Conservation (phyloP, 2,797 vertebrate genomes). For the Hephaestus fuliginosus region DNA sequence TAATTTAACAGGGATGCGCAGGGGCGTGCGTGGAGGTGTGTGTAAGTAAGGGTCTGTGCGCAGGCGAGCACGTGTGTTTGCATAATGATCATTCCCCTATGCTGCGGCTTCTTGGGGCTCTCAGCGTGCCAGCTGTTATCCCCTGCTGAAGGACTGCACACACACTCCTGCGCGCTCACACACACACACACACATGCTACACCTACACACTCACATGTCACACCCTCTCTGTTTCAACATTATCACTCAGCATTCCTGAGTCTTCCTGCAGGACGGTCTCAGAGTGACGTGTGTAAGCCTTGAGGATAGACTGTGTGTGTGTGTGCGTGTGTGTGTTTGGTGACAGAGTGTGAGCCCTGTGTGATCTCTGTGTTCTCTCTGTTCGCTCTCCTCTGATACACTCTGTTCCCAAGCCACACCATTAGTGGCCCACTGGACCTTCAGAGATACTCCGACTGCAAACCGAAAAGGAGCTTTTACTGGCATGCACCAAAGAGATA, state of each 20-base stretch:
- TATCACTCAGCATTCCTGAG: slow-evolving; percentile 56
- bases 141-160: slow-evolving; percentile 49
- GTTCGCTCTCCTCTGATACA: slow-evolving; percentile 63
- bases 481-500: slow-evolving; percentile 51
- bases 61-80: slow-evolving; percentile 40
- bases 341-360: slow-evolving; percentile 41
- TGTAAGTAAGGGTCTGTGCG: slow-evolving; percentile 7
- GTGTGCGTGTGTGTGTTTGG: slow-evolving; percentile 21
- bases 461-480: slow-evolving; percentile 63
- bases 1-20: slow-evolving; percentile 48
- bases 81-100: slow-evolving; percentile 66
- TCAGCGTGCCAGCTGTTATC: slow-evolving; percentile 74
- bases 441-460: slow-evolving; percentile 51
- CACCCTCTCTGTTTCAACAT: slow-evolving; percentile 60
- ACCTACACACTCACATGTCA: slow-evolving; percentile 65
- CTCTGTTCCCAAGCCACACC: slow-evolving; percentile 67
- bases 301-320: background rate
- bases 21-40: background rate
- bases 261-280: slow-evolving; percentile 42
- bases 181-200: slow-evolving; percentile 19
- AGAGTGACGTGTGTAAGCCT: slow-evolving; percentile 40
- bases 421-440: slow-evolving; percentile 68
- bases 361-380: slow-evolving; percentile 63
- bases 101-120: slow-evolving; percentile 55
- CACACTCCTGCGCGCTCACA: slow-evolving; percentile 24